Evolutionary conservation across 2,888 invertebrate genomes (phyloP), one percentile per base, ranked within the genome.

Genomic region (Synergus gifuensis): DNA sequence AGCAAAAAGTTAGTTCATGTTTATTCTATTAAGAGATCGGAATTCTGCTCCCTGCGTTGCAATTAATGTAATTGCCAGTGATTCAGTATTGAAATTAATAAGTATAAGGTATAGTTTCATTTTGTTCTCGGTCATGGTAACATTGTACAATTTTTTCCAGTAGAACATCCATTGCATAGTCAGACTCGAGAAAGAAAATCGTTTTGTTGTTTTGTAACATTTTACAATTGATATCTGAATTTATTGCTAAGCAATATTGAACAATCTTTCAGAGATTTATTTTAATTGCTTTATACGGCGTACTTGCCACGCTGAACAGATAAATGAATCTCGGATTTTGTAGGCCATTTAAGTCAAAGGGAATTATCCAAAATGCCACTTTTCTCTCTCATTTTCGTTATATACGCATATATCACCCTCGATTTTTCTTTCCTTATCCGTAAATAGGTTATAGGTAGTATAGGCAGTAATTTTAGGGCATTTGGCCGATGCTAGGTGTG

Each of bases 391-490:
- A 69, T 28, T 69, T 16, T 4, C 46, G 36, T 3, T 7, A 36
- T 36, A 36, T 36, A 36, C 36, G 36, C 36, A 36, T 36, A 16
- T 9, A 69, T 54, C n/a, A 54, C 9, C 36, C 46, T 66, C 16
- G 9, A 60, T 28, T 76, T 14, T 14, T 63, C 11, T 44, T 36
- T 28, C 28, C 16, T 46, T 46, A 46, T 36, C 28, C 18, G 28
- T 28, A 22, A 66, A 79, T 78, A 79, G 78, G 78, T 79, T 58
- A 78, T 66, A n/a, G 76, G 42, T 76, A 36, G 5, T 4, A 36
- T 36, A 36, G 36, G 36, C 36, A 44, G 77, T 60, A 81, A 83
- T 79, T 79, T 77, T 69, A 64, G 79, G 77, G 36, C 64, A 76
- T 76, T 63, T 73, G 28, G 49, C 9, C 49, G 28, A 18, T 54